Base-by-base conservation (phyloP, 2,797 vertebrate species). In the Sarcophilus harrisii region DNA sequence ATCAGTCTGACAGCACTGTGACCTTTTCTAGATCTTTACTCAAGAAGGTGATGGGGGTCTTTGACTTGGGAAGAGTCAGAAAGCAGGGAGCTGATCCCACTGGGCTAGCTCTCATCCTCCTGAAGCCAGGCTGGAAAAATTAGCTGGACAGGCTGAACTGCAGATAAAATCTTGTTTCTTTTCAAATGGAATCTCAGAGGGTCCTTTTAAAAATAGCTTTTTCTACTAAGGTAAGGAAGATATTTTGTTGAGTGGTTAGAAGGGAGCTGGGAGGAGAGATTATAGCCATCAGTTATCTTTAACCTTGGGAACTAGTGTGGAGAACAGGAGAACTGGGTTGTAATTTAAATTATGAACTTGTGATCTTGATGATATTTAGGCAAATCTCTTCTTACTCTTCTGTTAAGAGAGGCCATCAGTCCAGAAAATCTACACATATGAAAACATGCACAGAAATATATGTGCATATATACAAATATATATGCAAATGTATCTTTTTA, bases 151-250 rank as follows among this genome's bases (percentile, higher is more conserved):
- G 45, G 49, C 21, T 90, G 59, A 87, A 90, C 66, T 55, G 6
- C n/a, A 0, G n/a, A 2, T 14, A 96, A 87, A 62, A 0, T 90
- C 90, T 5, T 49, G 38, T 87, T 95, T 57, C 87, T 92, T 96
- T 94, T 92, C n/a, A 92, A 92, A 94, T 60, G 4, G 81, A 92
- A 91, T 93, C 58, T 94, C 73, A 87, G 73, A 87, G 73, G 73
- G 3, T 87, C 38, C 38, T 87, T 27, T 87, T 87, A 87, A 87
- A 87, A 87, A 87, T 87, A 87, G 73, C 38, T 49, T 87, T 87
- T 87, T 87, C 73, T 49, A 27, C 9, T 27, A 87, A 87, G 24
- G 9, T 38, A 87, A 87, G 38, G 73, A 87, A 87, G 73, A 49
- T 49, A 28, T 49, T 87, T 49, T 87, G 73, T 49, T 45, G 73